These are phyloP conservation scores for Gasterosteus nipponicus DNA, from an alignment of 2,113 vertebrate genomes.

Conservation along the genomic window DNA sequence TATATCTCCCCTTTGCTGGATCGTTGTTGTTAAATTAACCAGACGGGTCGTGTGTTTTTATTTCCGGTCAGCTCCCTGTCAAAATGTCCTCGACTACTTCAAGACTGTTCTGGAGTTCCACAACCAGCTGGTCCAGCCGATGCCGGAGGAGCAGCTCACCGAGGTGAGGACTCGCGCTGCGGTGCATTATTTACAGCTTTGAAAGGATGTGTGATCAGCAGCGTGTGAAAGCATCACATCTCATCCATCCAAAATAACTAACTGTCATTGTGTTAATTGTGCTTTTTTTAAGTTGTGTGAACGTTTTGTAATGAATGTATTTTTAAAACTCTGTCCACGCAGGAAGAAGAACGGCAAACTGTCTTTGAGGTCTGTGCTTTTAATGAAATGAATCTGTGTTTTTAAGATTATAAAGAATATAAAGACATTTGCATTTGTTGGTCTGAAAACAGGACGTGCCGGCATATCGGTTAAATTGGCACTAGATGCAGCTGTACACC, in stretches of 20 bases:
- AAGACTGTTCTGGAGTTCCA: constrained; percentile 95
- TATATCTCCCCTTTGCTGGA: not conserved
- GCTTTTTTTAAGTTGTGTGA: constrained; percentile 8
- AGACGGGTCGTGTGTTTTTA: not conserved
- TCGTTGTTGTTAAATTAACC: constrained; percentile 6
- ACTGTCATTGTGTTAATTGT: constrained; percentile 6
- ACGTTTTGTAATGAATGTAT: constrained; percentile 9
- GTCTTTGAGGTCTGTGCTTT: constrained; percentile 75
- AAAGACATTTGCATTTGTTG: not conserved
- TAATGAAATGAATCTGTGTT: not conserved
- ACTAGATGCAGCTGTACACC: not conserved
- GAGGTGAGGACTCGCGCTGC: constrained; percentile 83
- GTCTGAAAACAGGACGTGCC: not conserved
- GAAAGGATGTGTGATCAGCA: not conserved
- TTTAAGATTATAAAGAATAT: not conserved
- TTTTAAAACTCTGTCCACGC: constrained; percentile 38
- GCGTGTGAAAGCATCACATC: constrained; percentile 4
- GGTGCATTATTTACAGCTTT: constrained; percentile 2
- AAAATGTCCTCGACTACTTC: constrained; percentile 95
- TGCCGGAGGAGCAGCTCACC: constrained; percentile 89
- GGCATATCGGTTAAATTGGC: not conserved
- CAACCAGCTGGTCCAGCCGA: constrained; percentile 90
- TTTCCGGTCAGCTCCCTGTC: constrained; percentile 88
- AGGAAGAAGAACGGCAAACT: constrained; percentile 77
- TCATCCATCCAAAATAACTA: not conserved